Evolutionary conservation across 1,140 invertebrate genomes (phyloP).

Genomic region (Bombus confusus): DNA sequence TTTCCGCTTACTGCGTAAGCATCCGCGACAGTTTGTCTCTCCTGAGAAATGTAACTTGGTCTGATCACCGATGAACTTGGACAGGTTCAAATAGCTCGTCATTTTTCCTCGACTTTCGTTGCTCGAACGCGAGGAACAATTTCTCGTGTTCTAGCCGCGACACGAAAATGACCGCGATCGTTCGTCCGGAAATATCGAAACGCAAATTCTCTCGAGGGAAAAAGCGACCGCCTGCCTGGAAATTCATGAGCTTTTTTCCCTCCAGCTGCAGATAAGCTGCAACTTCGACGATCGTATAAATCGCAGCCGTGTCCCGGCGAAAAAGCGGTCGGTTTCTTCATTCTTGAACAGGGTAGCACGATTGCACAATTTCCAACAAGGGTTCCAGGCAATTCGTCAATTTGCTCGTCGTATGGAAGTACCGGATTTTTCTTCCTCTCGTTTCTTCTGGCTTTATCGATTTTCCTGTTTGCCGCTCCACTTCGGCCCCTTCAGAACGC

Average conservation of each 20-base stretch:
- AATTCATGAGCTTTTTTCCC: not conserved
- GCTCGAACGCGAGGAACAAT: too few relatives aligned
- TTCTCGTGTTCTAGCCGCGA: too few relatives aligned
- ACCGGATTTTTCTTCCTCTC: conserved; percentile 4
- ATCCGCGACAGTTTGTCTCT: not conserved
- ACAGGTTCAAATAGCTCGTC: not conserved
- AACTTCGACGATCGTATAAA: conserved; percentile 35
- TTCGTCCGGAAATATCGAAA: not conserved
- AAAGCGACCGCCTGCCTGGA: not conserved
- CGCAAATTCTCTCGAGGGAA: not conserved
- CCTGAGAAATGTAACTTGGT: not conserved
- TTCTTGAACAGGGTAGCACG: not conserved
- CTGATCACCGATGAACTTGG: not conserved
- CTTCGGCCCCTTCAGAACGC: not conserved
- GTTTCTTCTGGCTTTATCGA: conserved; percentile 29
- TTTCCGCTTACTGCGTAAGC: not conserved
- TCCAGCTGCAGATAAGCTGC: not conserved
- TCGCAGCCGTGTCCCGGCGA: conserved; percentile 3
- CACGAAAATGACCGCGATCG: not conserved
- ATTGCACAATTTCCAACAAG: conserved; percentile 39
- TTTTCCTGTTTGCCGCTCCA: not conserved
- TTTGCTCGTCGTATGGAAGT: not conserved
- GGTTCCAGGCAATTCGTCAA: conserved; percentile 42
- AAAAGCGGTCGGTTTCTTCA: conserved; percentile 13
- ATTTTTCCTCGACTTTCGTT: not conserved